Base-by-base conservation (phyloP, 2,113 vertebrate genomes). In the Excalfactoria chinensis region DNA sequence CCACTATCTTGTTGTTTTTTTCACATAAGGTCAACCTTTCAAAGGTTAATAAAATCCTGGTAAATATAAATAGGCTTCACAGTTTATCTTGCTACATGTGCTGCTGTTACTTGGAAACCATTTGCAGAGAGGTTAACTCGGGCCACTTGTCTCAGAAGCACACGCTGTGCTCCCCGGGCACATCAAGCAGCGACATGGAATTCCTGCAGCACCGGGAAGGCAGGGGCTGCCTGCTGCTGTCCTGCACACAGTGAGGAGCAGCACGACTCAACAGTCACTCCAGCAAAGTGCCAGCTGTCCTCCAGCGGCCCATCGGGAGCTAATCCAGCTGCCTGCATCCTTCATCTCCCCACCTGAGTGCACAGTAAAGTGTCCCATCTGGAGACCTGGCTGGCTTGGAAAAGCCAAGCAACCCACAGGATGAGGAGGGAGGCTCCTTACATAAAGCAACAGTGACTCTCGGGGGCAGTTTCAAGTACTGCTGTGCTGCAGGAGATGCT, bases 41-140 rank as follows among this genome's bases (percentile, higher is more conserved):
- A 96, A 70, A 96, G 95, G 97, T 97, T 97, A 97, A 97, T 97
- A 97, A 96, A 97, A 96, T 96, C 96, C 94, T 6, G 70, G 96
- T 97, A 96, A 95, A 97, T 94, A 96, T 96, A 97, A 97, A 96
- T 96, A 84, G 73, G 87, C 89, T 72, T 86, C 85, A 41, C 92
- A 72, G 94, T 91, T 86, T 88, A 86, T 90, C 77, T 93, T 35
- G 34, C 86, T 81, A 2, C 88, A 21, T 3, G 77, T 58, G 28
- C 84, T 5, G 77, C 96, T 75, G 95, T 96, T 95, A 95, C 97
- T 91, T 94, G 84, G 95, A 86, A 97, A 94, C 96, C 81, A 26
- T 90, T 93, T 40, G 77, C 78, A 72, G 84, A 2, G 72, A 97
- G 97, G 97, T 97, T 93, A 97, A 96, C 70, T 94, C 58, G 5